Percentiles rank a stretch among this genome's conserved stretches.
These are phyloP conservation scores for Neotoma lepida DNA, from an alignment of 2,113 vertebrate genomes.

Conservation along the genomic window DNA sequence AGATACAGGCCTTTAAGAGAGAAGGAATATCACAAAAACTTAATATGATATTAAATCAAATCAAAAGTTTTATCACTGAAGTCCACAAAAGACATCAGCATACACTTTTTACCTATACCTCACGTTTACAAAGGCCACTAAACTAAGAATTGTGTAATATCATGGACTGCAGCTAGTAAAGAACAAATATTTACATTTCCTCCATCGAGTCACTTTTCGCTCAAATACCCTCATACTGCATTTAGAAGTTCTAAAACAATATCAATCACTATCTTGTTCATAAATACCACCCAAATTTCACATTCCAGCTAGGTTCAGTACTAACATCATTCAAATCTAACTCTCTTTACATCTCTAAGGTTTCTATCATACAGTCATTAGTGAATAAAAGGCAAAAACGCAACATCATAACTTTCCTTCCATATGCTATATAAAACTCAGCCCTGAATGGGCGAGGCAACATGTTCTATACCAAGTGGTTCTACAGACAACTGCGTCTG, in stretches of 20 bases:
- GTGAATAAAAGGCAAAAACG: background rate
- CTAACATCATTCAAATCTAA: background rate
- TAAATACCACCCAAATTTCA: conserved; percentile 8
- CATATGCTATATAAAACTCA: background rate
- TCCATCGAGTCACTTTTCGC: conserved; percentile 16
- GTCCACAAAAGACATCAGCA: background rate
- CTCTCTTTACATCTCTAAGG: conserved; percentile 15
- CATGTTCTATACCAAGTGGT: background rate
- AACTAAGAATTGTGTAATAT: background rate
- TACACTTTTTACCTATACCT: background rate
- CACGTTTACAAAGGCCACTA: conserved; percentile 32
- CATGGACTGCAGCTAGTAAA: background rate
- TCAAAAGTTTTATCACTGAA: conserved; percentile 15
- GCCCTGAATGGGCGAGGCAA: background rate
- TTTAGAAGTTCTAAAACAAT: conserved; percentile 38
- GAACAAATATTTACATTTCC: conserved; percentile 14
- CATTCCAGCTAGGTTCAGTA: conserved; percentile 29
- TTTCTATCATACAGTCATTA: background rate
- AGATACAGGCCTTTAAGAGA: conserved; percentile 1
- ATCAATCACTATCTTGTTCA: conserved; percentile 4
- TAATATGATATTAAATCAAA: background rate
- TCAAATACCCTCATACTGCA: background rate
- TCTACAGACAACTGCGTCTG: background rate
- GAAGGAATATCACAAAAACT: background rate
- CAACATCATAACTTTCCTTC: conserved; percentile 19